Percentiles rank a stretch among this genome's conserved stretches.
Evolutionary conservation across 2,797 vertebrate genomes (phyloP).

Genomic region (Malurus leucopterus): DNA sequence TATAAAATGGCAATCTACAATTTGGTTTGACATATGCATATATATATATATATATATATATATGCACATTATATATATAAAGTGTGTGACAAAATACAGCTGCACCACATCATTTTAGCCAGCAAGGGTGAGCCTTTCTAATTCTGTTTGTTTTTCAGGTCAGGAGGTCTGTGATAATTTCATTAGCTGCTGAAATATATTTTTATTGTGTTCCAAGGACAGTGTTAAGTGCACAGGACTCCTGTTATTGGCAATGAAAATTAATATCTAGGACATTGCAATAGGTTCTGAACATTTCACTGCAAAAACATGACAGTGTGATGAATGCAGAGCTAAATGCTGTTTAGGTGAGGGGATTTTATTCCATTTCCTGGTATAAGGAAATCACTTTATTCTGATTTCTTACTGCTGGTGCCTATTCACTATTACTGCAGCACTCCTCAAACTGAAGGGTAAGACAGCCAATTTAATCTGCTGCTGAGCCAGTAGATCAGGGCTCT

Average conservation of each 20-base stretch:
- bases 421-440: neutral
- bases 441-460: neutral
- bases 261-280: constrained; percentile 9
- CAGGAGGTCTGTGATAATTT: constrained; percentile 18
- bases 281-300: neutral
- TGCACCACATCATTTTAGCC: constrained; percentile 17
- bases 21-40: constrained; percentile 17
- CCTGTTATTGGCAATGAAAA: constrained; percentile 20
- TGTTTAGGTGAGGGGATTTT: constrained; percentile 2
- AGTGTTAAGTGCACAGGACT: constrained; percentile 19
- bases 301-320: neutral
- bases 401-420: neutral
- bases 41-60: neutral
- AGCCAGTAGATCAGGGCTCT: neutral
- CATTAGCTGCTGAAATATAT: constrained; percentile 32
- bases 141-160: constrained; percentile 27
- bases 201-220: constrained; percentile 39
- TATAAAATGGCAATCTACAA: constrained; percentile 31
- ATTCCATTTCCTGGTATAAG: neutral
- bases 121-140: constrained; percentile 1
- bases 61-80: neutral
- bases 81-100: neutral
- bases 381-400: constrained; percentile 2
- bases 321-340: neutral
- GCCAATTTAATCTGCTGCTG: neutral